Conservation (phyloP, 2,888 invertebrate genomes). For the Carabus problematicus region DNA sequence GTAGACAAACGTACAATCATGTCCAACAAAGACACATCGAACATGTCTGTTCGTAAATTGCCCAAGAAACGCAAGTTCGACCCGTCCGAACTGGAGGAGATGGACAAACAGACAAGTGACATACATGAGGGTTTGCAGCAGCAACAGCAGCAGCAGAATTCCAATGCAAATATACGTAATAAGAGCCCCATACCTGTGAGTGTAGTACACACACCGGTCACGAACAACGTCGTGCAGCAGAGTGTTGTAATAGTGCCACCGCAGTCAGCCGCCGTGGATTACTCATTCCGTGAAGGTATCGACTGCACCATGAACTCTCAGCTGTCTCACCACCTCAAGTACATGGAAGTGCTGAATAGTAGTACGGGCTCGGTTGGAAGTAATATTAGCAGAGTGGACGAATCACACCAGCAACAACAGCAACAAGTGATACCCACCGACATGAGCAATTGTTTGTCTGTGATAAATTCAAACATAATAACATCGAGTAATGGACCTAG, state of each 20-base stretch:
- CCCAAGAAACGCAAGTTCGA: slow-evolving; percentile 94
- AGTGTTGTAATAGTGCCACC: slow-evolving; percentile 58
- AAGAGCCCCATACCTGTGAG: slow-evolving; percentile 53
- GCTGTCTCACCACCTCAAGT: slow-evolving; percentile 19
- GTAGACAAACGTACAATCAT: background rate
- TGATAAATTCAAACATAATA: slow-evolving; percentile 35
- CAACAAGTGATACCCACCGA: slow-evolving; percentile 23
- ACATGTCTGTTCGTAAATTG: slow-evolving; percentile 74
- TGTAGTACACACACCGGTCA: slow-evolving; percentile 56
- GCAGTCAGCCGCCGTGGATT: slow-evolving; percentile 53
- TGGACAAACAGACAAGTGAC: slow-evolving; percentile 58
- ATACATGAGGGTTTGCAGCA: slow-evolving; percentile 45
- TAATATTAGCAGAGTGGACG: no score
- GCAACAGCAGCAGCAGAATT: slow-evolving; percentile 4
- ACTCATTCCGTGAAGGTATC: slow-evolving; percentile 30
- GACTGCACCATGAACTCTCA: slow-evolving; percentile 5
- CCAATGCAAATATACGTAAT: slow-evolving; percentile 14
- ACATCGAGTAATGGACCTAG: slow-evolving; percentile 16
- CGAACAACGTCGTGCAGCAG: slow-evolving; percentile 52
- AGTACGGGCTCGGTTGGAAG: background rate
- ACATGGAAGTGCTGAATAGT: slow-evolving; percentile 22
- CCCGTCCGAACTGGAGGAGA: slow-evolving; percentile 78
- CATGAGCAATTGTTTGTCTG: slow-evolving; percentile 29
- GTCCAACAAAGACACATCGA: slow-evolving; percentile 46
- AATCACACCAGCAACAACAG: background rate